phyloP scores from a whole-genome alignment of 2,797 vertebrate genomes.

The Sebastes itinus region DNA sequence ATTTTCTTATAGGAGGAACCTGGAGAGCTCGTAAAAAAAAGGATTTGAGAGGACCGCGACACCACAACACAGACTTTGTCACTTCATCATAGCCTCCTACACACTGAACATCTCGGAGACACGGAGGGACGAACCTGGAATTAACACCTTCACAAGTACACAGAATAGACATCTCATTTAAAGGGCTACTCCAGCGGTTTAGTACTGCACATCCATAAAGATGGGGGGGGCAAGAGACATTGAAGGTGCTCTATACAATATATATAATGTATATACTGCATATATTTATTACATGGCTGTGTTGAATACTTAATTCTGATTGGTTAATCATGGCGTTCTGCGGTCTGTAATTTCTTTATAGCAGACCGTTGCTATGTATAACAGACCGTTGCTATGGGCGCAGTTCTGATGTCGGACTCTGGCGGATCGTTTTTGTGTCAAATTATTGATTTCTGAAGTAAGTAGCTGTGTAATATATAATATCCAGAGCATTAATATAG shows the following conservation, averaged over 20 bases:
- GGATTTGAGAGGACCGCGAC: not conserved
- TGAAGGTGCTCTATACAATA: not conserved
- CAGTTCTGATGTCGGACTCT: too few relatives aligned
- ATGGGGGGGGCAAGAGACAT: not conserved
- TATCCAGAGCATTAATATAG: too few relatives aligned
- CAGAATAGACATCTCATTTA: not conserved
- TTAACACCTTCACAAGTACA: constrained; percentile 16
- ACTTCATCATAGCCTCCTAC: constrained; percentile 10
- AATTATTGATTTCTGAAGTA: too few relatives aligned
- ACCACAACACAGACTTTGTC: constrained; percentile 24
- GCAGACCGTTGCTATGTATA: too few relatives aligned
- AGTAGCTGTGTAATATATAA: too few relatives aligned
- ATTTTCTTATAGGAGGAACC: constrained; percentile 16
- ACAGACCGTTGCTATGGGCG: too few relatives aligned
- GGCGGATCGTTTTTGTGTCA: too few relatives aligned
- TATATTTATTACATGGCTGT: too few relatives aligned
- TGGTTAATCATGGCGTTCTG: too few relatives aligned
- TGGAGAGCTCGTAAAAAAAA: not conserved
- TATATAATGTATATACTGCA: too few relatives aligned
- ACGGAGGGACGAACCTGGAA: not conserved
- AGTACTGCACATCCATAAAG: not conserved
- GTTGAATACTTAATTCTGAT: too few relatives aligned
- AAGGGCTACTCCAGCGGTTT: not conserved
- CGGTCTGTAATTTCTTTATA: too few relatives aligned
- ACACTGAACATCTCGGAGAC: not conserved